phyloP scores from a whole-genome alignment of 1,140 invertebrate species.

The Listronotus oregonensis region DNA sequence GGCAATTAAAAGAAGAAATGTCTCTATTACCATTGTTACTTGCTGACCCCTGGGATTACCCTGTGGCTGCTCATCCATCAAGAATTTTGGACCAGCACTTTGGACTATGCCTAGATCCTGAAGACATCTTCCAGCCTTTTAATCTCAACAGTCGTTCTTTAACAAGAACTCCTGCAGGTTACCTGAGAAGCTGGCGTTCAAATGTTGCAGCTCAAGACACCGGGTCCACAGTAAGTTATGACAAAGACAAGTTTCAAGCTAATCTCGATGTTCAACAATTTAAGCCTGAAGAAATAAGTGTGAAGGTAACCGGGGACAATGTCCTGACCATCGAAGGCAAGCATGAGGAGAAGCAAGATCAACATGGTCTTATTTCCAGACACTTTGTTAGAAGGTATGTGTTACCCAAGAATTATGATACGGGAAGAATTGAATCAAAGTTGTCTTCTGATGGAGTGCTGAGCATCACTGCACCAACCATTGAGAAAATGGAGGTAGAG shows the following conservation, averaged over 20 bases:
- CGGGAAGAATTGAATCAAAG: no score
- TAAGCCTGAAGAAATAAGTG: slow-evolving; percentile 70
- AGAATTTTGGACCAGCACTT: slow-evolving; percentile 67
- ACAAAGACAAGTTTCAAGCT: slow-evolving; percentile 69
- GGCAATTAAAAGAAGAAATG: slow-evolving; percentile 20
- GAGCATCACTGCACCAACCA: no score
- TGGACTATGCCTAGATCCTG: slow-evolving; percentile 59
- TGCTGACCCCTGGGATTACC: slow-evolving; percentile 1
- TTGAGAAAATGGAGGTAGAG: no score
- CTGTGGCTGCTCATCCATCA: slow-evolving; percentile 53
- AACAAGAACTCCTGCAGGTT: slow-evolving; percentile 47
- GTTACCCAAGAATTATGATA: no score
- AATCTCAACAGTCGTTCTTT: slow-evolving; percentile 36
- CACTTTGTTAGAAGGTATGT: no score
- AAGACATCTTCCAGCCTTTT: slow-evolving; percentile 59
- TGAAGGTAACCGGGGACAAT: slow-evolving; percentile 66
- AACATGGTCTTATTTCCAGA: slow-evolving; percentile 68
- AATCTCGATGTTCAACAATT: slow-evolving; percentile 86
- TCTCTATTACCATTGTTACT: slow-evolving; percentile 30
- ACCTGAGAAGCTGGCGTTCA: slow-evolving; percentile 61
- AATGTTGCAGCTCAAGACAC: slow-evolving; percentile 44
- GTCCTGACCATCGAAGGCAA: slow-evolving; percentile 72
- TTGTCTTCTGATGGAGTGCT: no score
- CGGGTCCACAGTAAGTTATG: slow-evolving; percentile 55
- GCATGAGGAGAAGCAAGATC: slow-evolving; percentile 76